Percentiles rank a stretch among this genome's conserved stretches.
Conservation (phyloP, 1,140 invertebrate genomes). For the Drosophila grimshawi region DNA sequence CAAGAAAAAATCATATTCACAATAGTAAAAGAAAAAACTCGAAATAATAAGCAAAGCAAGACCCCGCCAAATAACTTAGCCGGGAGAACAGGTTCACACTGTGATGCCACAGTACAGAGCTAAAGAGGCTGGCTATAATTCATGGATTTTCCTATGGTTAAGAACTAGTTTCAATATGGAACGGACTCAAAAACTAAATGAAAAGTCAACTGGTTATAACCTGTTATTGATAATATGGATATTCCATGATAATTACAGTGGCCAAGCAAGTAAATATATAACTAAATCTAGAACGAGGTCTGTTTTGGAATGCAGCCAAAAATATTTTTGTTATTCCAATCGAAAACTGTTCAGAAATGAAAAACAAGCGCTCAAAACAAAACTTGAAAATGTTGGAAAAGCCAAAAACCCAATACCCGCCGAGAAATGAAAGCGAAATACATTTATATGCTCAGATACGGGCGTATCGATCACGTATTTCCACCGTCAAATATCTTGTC, state of each 20-base stretch:
- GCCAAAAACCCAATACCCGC: constrained; percentile 28
- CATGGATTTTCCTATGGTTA: constrained; percentile 1
- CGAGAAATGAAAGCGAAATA: neutral
- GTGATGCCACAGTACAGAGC: neutral
- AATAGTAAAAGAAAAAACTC: neutral
- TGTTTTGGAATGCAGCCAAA: neutral
- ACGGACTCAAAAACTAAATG: neutral
- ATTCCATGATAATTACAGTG: neutral
- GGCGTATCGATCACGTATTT: neutral
- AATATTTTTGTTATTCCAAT: neutral
- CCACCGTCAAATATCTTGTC: neutral
- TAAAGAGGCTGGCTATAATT: neutral
- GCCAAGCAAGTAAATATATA: neutral
- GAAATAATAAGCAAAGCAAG: neutral
- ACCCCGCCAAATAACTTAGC: neutral
- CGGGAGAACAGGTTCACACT: neutral
- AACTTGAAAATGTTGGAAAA: constrained; percentile 26
- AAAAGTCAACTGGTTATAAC: constrained; percentile 5
- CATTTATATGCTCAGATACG: constrained; percentile 1
- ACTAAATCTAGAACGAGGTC: constrained; percentile 2
- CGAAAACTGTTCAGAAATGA: neutral
- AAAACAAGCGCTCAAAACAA: constrained; percentile 1
- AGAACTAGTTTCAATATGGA: constrained; percentile 6
- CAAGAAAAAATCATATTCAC: no score
- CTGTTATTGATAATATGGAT: neutral